Evolutionary conservation across 2,113 vertebrate species (phyloP), one percentile per base, ranked within the genome.

Genomic region (Oreochromis spilurus): DNA sequence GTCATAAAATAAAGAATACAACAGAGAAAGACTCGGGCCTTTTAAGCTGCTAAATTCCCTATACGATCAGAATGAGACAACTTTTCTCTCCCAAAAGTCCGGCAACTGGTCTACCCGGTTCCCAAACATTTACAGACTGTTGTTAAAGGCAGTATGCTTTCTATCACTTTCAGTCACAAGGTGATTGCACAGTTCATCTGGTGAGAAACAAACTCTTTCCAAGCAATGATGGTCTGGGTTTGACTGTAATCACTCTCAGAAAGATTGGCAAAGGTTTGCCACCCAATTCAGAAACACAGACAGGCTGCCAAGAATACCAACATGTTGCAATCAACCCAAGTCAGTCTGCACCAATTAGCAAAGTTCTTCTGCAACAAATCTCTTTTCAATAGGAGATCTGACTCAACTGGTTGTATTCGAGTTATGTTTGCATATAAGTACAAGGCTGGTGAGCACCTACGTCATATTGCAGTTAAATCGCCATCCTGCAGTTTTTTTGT

Each of bases 91-190:
- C 62, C 11, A 67, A 38, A 67, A 67, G 5, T 13, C 40, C 5
- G 7, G n/a, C 3, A 40, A 21, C 62, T 67, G 62, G 19, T 67
- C 36, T 67, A 40, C 36, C 36, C 2, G 0, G n/a, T 24, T 67
- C 36, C 62, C 36, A 67, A 40, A 14, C 11, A 0, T 1, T 67
- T 40, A 40, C 11, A 0, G 0, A 67, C 3, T 67, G 19, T 67
- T 65, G 57, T 34, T 34, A n/a, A 67, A 67, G 34, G 6, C 4
- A 0, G 19, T 65, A 38, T 21, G 1, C 31, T 38, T 65, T n/a
- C 31, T 38, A 40, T 40, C 38, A 43, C 36, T 43, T 70, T 24
- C 3, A 21, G n/a, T 24, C n/a, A 4, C n/a, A 70, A 5, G 12
- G n/a, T 14, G 36, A 1, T 70, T 26, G 13, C 65, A 26, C 12